Evolutionary conservation across 37 sponge, comb jelly and placozoan genomes (phyloP).

Genomic region (Lycopodina hypogea): DNA sequence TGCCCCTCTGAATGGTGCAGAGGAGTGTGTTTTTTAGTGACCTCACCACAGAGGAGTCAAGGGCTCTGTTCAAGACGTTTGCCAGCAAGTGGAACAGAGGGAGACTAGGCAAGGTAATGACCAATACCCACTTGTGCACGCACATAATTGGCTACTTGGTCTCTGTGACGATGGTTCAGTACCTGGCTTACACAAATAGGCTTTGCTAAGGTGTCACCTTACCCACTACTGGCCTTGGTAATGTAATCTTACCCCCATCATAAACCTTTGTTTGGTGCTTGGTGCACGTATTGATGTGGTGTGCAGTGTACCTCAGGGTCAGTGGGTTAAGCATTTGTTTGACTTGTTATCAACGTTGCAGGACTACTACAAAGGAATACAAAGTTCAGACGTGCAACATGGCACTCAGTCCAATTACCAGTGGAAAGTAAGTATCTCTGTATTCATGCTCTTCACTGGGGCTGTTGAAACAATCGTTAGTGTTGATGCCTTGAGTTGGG

Average conservation of each 20-base stretch:
- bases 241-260: too few species aligned
- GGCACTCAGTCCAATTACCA: conserved; percentile 56
- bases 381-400: conserved; percentile 39
- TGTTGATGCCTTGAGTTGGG: too few species aligned
- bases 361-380: conserved; percentile 72
- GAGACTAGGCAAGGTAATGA: conserved; percentile 46
- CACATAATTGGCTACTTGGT: background rate
- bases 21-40: conserved; percentile 61
- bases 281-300: too few species aligned
- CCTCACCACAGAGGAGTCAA: conserved; percentile 59
- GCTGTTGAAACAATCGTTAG: too few species aligned
- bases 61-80: conserved; percentile 80
- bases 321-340: too few species aligned
- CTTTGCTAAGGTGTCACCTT: too few species aligned
- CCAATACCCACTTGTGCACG: background rate
- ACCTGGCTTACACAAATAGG: too few species aligned
- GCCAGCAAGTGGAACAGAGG: conserved; percentile 79
- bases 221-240: too few species aligned
- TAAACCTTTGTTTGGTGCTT: too few species aligned
- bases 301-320: too few species aligned
- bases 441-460: background rate
- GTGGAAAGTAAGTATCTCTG: conserved; percentile 70
- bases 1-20: conserved; percentile 6
- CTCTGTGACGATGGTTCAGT: too few species aligned
- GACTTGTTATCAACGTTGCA: conserved; percentile 20